These are phyloP conservation scores for Prorops nasuta DNA, from an alignment of 1,140 invertebrate genomes.

Conservation along the genomic window DNA sequence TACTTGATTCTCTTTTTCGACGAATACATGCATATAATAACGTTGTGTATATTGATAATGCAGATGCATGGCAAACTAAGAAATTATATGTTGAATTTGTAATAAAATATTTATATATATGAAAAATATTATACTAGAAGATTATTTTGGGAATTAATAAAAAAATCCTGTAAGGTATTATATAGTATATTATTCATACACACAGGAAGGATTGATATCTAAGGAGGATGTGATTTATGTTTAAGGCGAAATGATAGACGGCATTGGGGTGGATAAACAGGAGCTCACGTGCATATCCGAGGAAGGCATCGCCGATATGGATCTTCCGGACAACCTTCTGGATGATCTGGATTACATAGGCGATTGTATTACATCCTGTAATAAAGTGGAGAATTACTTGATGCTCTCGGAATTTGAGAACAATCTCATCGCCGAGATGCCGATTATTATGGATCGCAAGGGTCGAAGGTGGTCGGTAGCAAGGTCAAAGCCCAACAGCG, in stretches of 20 bases:
- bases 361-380: constrained; percentile 85
- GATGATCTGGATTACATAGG: constrained; percentile 80
- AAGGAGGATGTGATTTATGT: too few species aligned
- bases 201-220: too few species aligned
- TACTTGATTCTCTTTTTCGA: constrained; percentile 2
- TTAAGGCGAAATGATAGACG: constrained; percentile 35
- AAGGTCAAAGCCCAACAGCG: constrained; percentile 38
- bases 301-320: constrained; percentile 81
- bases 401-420: constrained; percentile 87
- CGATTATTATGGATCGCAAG: constrained; percentile 68
- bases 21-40: too few species aligned
- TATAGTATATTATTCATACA: too few species aligned
- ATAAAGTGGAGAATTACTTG: constrained; percentile 84
- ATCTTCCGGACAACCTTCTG: constrained; percentile 77
- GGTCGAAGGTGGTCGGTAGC: constrained; percentile 70
- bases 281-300: constrained; percentile 86
- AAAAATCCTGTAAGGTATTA: too few species aligned
- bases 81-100: too few species aligned
- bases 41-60: too few species aligned
- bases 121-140: too few species aligned
- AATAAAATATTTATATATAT: too few species aligned
- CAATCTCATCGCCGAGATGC: constrained; percentile 77
- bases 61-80: too few species aligned
- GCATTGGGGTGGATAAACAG: constrained; percentile 57
- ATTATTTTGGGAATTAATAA: too few species aligned